Conservation (phyloP, 2,113 vertebrate genomes). For the Tangachromis dhanisi region DNA sequence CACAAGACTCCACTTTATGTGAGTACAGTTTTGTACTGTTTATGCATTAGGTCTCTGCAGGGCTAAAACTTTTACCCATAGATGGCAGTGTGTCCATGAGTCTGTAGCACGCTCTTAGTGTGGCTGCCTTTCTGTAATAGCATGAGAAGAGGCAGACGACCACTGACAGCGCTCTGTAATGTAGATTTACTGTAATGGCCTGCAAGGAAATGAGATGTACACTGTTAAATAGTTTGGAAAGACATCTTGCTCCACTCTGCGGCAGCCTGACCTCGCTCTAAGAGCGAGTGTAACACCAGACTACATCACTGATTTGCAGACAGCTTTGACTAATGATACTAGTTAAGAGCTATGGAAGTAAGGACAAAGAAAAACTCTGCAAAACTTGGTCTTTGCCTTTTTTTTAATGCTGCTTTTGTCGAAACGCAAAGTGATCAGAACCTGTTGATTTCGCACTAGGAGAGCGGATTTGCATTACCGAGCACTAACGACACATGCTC, state of each 20-base stretch:
- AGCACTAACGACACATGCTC: not conserved
- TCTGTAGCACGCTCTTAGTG: not conserved
- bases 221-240: constrained; percentile 66
- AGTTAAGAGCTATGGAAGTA: not conserved
- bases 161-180: constrained; percentile 47
- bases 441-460: not conserved
- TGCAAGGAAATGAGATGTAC: constrained; percentile 58
- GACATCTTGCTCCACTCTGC: constrained; percentile 36
- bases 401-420: not conserved
- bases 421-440: not conserved
- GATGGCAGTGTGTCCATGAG: constrained; percentile 53
- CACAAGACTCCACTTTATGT: not conserved
- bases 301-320: constrained; percentile 24
- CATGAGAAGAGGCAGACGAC: constrained; percentile 27
- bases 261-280: constrained; percentile 33
- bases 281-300: not conserved
- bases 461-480: not conserved
- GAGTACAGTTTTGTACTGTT: not conserved
- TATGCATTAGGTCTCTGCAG: not conserved
- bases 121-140: not conserved
- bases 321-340: constrained; percentile 34
- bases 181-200: constrained; percentile 60
- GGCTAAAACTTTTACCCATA: constrained; percentile 19
- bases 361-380: not conserved
- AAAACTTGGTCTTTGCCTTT: not conserved